Base-by-base conservation (phyloP, 1,140 invertebrate genomes). In the Halyomorpha halys region DNA sequence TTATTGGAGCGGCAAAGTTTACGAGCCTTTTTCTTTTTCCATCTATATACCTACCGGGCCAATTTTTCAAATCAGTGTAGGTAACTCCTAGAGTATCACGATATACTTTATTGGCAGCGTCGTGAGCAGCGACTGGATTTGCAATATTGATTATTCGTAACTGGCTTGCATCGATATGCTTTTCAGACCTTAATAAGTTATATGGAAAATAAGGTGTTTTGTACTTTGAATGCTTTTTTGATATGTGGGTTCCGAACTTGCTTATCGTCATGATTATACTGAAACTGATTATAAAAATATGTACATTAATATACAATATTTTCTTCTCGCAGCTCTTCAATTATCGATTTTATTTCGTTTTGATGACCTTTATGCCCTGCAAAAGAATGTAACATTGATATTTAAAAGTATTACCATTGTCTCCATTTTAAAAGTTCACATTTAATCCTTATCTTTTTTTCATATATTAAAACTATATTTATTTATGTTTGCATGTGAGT, bases 311-410 rank as follows among this genome's bases (percentile, higher is more conserved):
- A 49, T 49, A 49, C n/a, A 11, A 49, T 49, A 49, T 49, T 6
- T 14, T 49, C 47, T 49, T 49, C 47, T 11, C 47, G 47, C 21
- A 49, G 21, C 47, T 49, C 47, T 49, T 49, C 47, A 49, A 19
- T 49, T 49, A 49, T 49, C 21, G 21, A 49, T 49, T 49, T 16
- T 3, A 49, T 49, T 49, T 49, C 47, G 11, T 49, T 49, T 49
- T 49, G 5, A 18, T 49, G 47, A 11, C 47, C 21, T 19, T 49
- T 11, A 8, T 49, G n/a, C 6, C 47, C n/a, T 2, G 21, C 47
- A 21, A 39, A 8, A 39, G 4, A 9, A 39, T 39, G 13, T 39
- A 39, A 39, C 13, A 13, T 39, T 39, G 13, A 39, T 39, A 39
- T 39, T 39, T 39, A 39, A 39, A n/a, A 39, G 34, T 39, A 39